phyloP scores from a whole-genome alignment of 1,140 invertebrate genomes.

The Amphibalanus amphitrite region DNA sequence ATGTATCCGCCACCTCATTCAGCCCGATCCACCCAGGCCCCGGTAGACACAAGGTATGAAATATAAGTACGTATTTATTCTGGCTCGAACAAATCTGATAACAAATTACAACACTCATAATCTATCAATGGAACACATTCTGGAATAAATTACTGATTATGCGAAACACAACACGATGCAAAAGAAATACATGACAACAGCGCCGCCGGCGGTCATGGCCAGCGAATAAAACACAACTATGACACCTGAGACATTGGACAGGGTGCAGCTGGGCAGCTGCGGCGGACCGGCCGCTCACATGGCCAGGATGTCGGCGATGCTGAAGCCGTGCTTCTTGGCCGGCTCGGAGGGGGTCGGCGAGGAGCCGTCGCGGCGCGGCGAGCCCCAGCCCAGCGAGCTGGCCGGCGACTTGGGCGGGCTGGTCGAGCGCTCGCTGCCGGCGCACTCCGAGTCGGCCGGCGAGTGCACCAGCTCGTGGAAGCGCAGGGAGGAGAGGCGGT shows the following conservation, averaged over 20 bases:
- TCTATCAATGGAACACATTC: not conserved
- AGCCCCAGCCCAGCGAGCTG: not conserved
- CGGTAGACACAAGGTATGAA: not conserved
- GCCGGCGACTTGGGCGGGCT: conserved; percentile 1
- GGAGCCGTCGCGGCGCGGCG: not conserved
- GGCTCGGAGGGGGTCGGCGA: conserved; percentile 14
- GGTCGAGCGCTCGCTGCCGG: not conserved
- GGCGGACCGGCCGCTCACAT: not conserved
- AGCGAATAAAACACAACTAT: not conserved
- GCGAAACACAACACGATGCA: too few species aligned
- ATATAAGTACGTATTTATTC: not conserved
- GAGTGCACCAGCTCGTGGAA: conserved; percentile 16
- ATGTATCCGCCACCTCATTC: too few species aligned
- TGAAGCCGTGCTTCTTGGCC: conserved; percentile 43
- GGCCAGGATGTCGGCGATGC: conserved; percentile 53
- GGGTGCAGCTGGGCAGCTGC: too few species aligned
- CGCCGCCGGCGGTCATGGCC: too few species aligned
- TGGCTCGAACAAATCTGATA: too few species aligned
- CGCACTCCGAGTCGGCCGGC: not conserved
- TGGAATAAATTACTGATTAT: not conserved
- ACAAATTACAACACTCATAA: too few species aligned
- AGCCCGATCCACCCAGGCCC: not conserved
- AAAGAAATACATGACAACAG: not conserved
- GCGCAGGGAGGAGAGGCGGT: conserved; percentile 14
- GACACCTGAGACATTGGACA: not conserved